Conservation (phyloP, 2,797 vertebrate species). For the Melanotaenia pygmaea region DNA sequence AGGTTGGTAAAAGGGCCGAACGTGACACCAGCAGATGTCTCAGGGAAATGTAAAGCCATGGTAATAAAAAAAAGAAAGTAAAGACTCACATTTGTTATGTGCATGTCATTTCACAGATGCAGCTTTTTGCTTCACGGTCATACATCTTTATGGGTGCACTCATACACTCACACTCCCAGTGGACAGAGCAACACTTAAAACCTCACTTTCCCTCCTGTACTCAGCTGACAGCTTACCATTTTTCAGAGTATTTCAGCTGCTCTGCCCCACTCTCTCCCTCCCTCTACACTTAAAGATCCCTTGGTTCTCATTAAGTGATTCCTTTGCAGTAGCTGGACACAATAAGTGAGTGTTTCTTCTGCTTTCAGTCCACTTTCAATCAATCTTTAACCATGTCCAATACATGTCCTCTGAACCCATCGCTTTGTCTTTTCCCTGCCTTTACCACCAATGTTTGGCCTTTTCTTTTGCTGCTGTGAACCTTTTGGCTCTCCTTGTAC, state of each 20-base stretch:
- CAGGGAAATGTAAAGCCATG: constrained; percentile 15
- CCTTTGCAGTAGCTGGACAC: constrained; percentile 52
- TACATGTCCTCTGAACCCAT: constrained; percentile 15
- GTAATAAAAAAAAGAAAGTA: constrained; percentile 2
- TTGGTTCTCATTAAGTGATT: constrained; percentile 62
- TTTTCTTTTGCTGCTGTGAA: constrained; percentile 18
- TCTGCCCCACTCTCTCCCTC: constrained; percentile 22
- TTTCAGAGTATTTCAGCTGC: constrained; percentile 51
- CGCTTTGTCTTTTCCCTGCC: background rate
- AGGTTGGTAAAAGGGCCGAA: constrained; percentile 29
- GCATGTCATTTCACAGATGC: constrained; percentile 4
- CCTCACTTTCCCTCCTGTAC: constrained; percentile 48
- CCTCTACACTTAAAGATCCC: constrained; percentile 43
- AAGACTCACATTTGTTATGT: background rate
- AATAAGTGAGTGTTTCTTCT: constrained; percentile 37
- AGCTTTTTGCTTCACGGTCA: constrained; percentile 44
- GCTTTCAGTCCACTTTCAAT: constrained; percentile 35
- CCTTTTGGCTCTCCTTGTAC: constrained; percentile 4
- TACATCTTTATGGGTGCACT: constrained; percentile 32
- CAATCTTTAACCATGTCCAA: constrained; percentile 35
- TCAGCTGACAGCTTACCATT: constrained; percentile 65
- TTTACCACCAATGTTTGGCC: background rate
- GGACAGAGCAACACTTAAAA: constrained; percentile 61
- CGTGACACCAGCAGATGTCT: background rate
- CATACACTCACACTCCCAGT: constrained; percentile 31